Evolutionary conservation across 2,888 invertebrate species (phyloP).

Genomic region (Erynnis tages): DNA sequence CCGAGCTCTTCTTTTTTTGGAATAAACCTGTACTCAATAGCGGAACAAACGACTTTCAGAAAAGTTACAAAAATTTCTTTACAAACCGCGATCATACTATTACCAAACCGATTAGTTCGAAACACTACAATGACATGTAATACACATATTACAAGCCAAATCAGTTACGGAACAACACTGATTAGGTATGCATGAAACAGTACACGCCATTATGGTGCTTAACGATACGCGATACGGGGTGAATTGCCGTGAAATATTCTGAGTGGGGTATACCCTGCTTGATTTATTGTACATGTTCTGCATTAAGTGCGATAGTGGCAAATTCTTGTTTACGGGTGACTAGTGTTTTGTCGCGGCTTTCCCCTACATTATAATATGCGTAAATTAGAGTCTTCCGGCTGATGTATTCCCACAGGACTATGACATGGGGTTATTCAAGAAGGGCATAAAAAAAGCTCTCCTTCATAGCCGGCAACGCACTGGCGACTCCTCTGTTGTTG

Average conservation of each 20-base stretch:
- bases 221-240: constrained; percentile 4
- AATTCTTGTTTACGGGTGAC: neutral
- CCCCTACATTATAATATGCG: no score
- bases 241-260: constrained; percentile 7
- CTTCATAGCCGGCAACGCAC: no score
- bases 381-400: no score
- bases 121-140: constrained; percentile 1
- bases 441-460: no score
- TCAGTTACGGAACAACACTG: constrained; percentile 7
- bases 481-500: no score
- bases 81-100: neutral
- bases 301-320: neutral
- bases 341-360: no score
- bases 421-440: no score
- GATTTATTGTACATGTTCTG: constrained; percentile 5
- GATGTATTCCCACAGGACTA: no score
- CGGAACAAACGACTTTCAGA: no score
- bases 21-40: no score
- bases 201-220: neutral
- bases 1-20: no score
- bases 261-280: neutral
- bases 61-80: no score
- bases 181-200: neutral
- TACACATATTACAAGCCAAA: constrained; percentile 11
- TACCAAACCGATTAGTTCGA: constrained; percentile 5